Conservation (phyloP, 1,140 invertebrate species). For the Sarcophaga bullata region DNA sequence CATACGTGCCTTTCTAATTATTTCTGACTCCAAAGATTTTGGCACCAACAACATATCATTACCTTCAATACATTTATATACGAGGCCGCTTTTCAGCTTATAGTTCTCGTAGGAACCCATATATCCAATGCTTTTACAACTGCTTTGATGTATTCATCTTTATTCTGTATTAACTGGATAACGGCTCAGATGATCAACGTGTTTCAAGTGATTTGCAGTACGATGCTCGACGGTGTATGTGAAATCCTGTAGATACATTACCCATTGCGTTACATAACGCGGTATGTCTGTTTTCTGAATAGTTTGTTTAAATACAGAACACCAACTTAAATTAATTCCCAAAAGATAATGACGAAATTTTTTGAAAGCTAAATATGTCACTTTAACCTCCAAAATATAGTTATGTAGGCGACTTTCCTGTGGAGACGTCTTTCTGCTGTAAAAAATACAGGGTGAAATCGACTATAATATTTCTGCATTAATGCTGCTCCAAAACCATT, state of each 20-base stretch:
- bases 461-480: too few species aligned
- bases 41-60: too few species aligned
- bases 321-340: constrained; percentile 60
- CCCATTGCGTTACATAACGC: constrained; percentile 53
- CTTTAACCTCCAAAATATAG: constrained; percentile 50
- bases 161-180: constrained; percentile 46
- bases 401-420: constrained; percentile 41
- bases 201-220: constrained; percentile 51
- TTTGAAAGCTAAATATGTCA: constrained; percentile 55
- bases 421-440: constrained; percentile 34
- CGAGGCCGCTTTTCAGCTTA: too few species aligned
- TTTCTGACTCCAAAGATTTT: too few species aligned
- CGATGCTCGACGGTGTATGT: constrained; percentile 64
- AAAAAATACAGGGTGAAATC: constrained; percentile 29
- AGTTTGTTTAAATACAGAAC: constrained; percentile 60
- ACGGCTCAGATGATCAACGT: constrained; percentile 63
- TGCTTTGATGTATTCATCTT: constrained; percentile 41
- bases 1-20: neutral
- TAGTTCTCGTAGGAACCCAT: too few species aligned
- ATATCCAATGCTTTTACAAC: neutral
- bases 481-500: too few species aligned
- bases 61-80: too few species aligned
- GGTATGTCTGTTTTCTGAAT: constrained; percentile 61
- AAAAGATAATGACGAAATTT: constrained; percentile 58
- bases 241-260: constrained; percentile 61